Evolutionary conservation across 2,888 invertebrate genomes (phyloP).

Genomic region (Sarcophaga variegata): DNA sequence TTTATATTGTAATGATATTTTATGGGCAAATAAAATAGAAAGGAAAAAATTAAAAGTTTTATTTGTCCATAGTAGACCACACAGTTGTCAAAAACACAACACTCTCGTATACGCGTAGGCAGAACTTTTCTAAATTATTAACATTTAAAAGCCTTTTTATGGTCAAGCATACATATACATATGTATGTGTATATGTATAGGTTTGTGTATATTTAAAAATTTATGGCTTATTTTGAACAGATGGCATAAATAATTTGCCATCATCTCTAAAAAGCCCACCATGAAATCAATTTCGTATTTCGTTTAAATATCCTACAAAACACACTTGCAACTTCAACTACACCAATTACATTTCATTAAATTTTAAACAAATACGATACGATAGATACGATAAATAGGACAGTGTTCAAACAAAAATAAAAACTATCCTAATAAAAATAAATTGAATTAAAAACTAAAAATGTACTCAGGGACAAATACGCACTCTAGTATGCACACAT

Average conservation of each 20-base stretch:
- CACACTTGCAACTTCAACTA: not conserved
- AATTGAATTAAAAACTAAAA: slow-evolving; percentile 45
- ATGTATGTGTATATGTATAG: not conserved
- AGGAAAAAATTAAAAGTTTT: slow-evolving; percentile 2
- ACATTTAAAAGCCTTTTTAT: slow-evolving; percentile 66
- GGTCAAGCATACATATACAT: not conserved
- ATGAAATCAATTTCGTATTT: slow-evolving; percentile 63
- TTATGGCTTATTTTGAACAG: slow-evolving; percentile 65
- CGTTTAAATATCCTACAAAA: slow-evolving; percentile 47
- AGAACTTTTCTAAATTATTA: slow-evolving; percentile 37
- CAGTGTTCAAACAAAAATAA: not conserved
- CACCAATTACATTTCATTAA: slow-evolving; percentile 24
- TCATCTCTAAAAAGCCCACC: slow-evolving; percentile 55
- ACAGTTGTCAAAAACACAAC: not conserved
- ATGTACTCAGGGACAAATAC: not conserved
- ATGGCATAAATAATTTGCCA: slow-evolving; percentile 67
- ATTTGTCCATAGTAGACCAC: slow-evolving; percentile 22
- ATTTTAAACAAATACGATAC: slow-evolving; percentile 30
- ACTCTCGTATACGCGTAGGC: not conserved
- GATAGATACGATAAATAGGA: not conserved
- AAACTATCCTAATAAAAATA: slow-evolving; percentile 32
- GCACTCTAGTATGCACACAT: not conserved
- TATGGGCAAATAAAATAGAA: not conserved
- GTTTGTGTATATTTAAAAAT: slow-evolving; percentile 54
- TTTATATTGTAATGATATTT: slow-evolving; percentile 34